phyloP scores from a whole-genome alignment of 1,140 invertebrate species.

The Tribolium madens region DNA sequence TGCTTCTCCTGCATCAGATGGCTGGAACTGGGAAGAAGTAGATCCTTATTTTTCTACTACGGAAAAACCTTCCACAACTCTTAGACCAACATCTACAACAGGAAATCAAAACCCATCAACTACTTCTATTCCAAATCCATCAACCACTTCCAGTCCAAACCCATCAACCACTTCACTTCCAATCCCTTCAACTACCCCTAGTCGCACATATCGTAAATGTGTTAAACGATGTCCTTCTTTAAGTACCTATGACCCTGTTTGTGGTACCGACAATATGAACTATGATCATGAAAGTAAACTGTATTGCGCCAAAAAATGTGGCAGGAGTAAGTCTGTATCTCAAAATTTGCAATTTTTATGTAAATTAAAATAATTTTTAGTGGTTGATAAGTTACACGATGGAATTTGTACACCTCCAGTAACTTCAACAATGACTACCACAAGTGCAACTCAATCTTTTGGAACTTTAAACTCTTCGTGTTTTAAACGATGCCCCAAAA shows the following conservation, averaged over 20 bases:
- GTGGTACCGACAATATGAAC: constrained; percentile 73
- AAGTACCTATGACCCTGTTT: constrained; percentile 77
- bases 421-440: background rate
- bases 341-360: background rate
- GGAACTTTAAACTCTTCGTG: background rate
- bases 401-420: background rate
- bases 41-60: background rate
- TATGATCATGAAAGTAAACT: constrained; percentile 74
- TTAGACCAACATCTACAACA: no score
- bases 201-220: constrained; percentile 63
- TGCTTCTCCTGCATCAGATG: background rate
- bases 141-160: background rate
- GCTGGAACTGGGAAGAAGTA: background rate
- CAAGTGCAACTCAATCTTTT: background rate
- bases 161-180: constrained; percentile 51
- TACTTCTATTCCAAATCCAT: no score
- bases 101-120: no score
- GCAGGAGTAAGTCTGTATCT: constrained; percentile 66
- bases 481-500: background rate
- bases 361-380: background rate
- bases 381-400: background rate
- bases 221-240: constrained; percentile 68
- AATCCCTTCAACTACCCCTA: constrained; percentile 54
- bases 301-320: constrained; percentile 72
- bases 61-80: background rate